Evolutionary conservation across 2,888 invertebrate genomes (phyloP), one percentile per base, ranked within the genome.

Genomic region (Argyra leucocephala): DNA sequence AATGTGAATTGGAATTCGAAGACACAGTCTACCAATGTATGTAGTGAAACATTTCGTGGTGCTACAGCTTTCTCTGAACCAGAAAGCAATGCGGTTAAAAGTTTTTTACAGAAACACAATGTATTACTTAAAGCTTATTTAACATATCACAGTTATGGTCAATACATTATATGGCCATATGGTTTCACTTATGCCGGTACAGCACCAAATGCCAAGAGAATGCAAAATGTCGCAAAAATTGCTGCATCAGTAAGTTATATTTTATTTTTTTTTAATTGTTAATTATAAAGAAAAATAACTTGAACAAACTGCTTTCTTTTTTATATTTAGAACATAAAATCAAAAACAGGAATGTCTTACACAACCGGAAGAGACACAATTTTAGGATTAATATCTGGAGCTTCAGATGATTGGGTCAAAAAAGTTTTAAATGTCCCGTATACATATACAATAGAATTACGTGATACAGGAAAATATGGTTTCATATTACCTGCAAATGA

Each of bases 1-100:
- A 90, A 90, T 82, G 89, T 89, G 71, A 85, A 89, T 65, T 95
- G 93, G 93, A 90, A 90, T 0, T 90, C 92, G n/a, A 85, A 83
- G 61, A 87, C 91, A 70, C 77, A 78, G 7, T 70, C 72, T 31
- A 73, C 78, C 71, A 31, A 26, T 4, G 90, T 91, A 0, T 94
- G 94, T 72, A 85, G 86, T 63, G 90, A 93, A 71, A 91, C 88
- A 57, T 95, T 84, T 74, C 86, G 89, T 61, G 95, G 95, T 3
- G 76, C 83, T 0, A 79, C 82, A 23, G 83, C 91, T 0, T 91
- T 90, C 74, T 94, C 94, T 0, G 95, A 96, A 78, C 88, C 89
- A 0, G 95, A 96, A 81, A 89, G 91, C 0, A 76, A 80, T 64
- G 88, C 91, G 3, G 83, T 76, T 21, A 21, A 3, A 57, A n/a